Evolutionary conservation across 2,888 invertebrate species (phyloP), one percentile per base, ranked within the genome.

Genomic region (Globia sparganii): DNA sequence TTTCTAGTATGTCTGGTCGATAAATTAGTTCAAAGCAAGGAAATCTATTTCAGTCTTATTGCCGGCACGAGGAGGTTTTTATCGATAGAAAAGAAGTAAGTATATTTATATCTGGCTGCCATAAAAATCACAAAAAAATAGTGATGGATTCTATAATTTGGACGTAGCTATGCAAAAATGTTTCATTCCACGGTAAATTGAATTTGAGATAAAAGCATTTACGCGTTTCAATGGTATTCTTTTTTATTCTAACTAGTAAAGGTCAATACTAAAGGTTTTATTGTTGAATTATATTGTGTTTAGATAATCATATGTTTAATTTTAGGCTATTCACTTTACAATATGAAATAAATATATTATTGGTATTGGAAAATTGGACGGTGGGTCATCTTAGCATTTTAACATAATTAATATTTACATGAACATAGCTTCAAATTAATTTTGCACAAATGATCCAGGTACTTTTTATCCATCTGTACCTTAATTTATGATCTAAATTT

Each of bases 261-360:
- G 58, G 71, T 43, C 37, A 66, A 76, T 72, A 37, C 76, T 66
- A 61, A 66, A 71, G 65, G 76, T 71, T 76, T 76, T 76, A 72
- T 76, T 71, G 76, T 76, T 53, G 66, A 66, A 66, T 71, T 76
- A 76, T 76, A 76, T 76, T 75, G 62, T 69, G 75, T 62, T 75
- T 56, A 75, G 68, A 71, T 65, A 76, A 66, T 76, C 65, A 43
- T 31, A 58, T 76, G 58, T 76, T 59, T 59, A 66, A 59, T 66
- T 71, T 76, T 66, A 68, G 68, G 67, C 61, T 62, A 75, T 76
- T 59, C 65, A 70, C 71, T 70, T 58, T 71, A 71, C 37, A 71
- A 66, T 59, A 71, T 49, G 59, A 75, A 71, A 65, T 72, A 76
- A 59, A 66, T 37, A 40, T 58, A 31, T 62, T 43, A 70, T 75